Evolutionary conservation across 2,797 vertebrate species (phyloP), one percentile per base, ranked within the genome.

Genomic region (Octomys mimax): DNA sequence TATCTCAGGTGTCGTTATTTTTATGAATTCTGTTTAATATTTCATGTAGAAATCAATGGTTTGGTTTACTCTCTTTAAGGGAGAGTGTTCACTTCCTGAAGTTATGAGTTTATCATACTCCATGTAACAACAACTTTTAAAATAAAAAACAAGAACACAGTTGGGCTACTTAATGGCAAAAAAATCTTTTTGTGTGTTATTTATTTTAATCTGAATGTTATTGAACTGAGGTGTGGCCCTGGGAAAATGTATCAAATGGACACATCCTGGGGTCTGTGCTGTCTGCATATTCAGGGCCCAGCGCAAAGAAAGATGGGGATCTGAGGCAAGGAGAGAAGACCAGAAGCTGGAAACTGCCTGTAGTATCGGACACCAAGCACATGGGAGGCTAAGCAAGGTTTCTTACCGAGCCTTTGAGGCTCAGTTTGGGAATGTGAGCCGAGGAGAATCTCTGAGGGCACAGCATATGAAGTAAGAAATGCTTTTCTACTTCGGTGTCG

Each of bases 11-110:
- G 2, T 89, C 13, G 52, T 94, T 92, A 61, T 39, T 62, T 77
- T 89, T 42, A 36, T 39, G 7, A 31, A 46, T 66, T 71, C 77
- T 89, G 13, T 85, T 78, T 61, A 91, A 62, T 62, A 78, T 82
- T 95, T 71, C 79, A 61, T 75, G 26, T 66, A 18, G 14, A 91
- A 75, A 70, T 39, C 1, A 42, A 73, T 54, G 54, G 36, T 64
- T 84, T 80, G 36, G 33, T 94, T 92, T 94, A 91, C 59, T 26
- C 79, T 95, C 21, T 86, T 94, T 59, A 68, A 88, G 86, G 46
- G 42, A 21, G 18, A 75, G 66, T 86, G 2, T 36, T 81, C 4
- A 33, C 79, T 79, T 68, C 18, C 68, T 52, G 39, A 82, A 80
- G 4, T 22, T 57, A n/a, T 33, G 64, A 16, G 64, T n/a, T 36